Conservation (phyloP, 2,113 vertebrate genomes). For the Motacilla alba region DNA sequence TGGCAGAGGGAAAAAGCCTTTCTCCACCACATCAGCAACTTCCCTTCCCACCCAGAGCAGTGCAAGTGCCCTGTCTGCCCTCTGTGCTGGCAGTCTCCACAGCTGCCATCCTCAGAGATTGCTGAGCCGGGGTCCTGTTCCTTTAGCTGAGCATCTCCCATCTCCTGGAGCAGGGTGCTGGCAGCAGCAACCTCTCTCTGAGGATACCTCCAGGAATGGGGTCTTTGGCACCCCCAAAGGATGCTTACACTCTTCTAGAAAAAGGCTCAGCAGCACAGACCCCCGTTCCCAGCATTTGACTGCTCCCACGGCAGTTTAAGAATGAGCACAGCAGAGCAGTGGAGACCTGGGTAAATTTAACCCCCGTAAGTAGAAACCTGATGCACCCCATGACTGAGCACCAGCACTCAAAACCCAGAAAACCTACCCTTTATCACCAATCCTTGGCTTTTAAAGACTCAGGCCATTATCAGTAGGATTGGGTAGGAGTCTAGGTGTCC, state of each 20-base stretch:
- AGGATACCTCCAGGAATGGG: background rate
- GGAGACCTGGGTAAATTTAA: background rate
- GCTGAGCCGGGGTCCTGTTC: rapidly evolving
- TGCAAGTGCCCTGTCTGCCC: background rate
- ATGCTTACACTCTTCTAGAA: background rate
- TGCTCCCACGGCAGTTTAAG: background rate
- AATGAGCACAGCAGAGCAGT: background rate
- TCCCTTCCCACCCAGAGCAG: background rate
- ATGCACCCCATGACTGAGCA: background rate
- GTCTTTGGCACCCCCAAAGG: background rate
- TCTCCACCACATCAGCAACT: background rate
- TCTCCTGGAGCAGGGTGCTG: background rate
- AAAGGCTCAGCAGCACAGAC: background rate
- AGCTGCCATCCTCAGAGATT: background rate
- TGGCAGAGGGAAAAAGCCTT: background rate
- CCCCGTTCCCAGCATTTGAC: background rate
- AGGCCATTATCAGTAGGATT: background rate
- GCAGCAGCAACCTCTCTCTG: background rate
- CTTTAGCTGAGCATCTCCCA: background rate
- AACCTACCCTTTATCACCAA: background rate
- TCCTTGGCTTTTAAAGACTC: background rate
- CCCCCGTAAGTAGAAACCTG: background rate
- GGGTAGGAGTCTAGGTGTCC: background rate
- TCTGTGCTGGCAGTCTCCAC: background rate
- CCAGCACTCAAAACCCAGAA: background rate